Base-by-base conservation (phyloP, 2,888 invertebrate species). In the Epicampocera succincta region DNA sequence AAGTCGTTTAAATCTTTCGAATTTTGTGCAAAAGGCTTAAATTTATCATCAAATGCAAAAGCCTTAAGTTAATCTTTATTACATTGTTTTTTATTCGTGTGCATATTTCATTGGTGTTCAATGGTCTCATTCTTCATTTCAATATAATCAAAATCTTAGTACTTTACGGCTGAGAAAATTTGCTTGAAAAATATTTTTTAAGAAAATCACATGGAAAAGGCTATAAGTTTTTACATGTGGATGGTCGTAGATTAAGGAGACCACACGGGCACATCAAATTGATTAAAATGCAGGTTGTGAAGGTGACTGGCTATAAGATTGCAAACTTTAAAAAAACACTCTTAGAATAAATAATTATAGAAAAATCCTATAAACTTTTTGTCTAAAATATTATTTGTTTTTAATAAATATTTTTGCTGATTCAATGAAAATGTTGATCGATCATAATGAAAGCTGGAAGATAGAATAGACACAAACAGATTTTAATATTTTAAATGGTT, bases 81-180 rank as follows among this genome's bases (percentile, higher is more conserved):
- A 38, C 0, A 15, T 48, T 5, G 0, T 33, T 40, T 38, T 40
- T 21, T 3, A 17, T 6, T 2, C 2, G 13, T 58, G 1, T 54
- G 40, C 1, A 25, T 15, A 25, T 29, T 29, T 29, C 0, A 46
- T 44, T 54, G 9, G 54, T 8, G 29, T 42, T 73, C 73, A 54
- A 19, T 73, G 73, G 8, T 40, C 54, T 46, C 25, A 6, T 48
- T 44, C 9, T 25, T 29, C 52, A 13, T 12, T 8, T 40, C 60
- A 38, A 42, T 48, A 61, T 50, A 72, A 50, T 63, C 29, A 38
- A 40, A 50, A 40, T 50, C 17, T 44, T 60, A 29, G 8, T 38
- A 63, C 12, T 65, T 65, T 74, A 21, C 46, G 73, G 46, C n/a
- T 65, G 63, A 74, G 46, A 56, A 46, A 40, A 46, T 46, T 65